These are phyloP conservation scores for Cuculus canorus DNA, from an alignment of 2,797 vertebrate genomes.

Conservation along the genomic window DNA sequence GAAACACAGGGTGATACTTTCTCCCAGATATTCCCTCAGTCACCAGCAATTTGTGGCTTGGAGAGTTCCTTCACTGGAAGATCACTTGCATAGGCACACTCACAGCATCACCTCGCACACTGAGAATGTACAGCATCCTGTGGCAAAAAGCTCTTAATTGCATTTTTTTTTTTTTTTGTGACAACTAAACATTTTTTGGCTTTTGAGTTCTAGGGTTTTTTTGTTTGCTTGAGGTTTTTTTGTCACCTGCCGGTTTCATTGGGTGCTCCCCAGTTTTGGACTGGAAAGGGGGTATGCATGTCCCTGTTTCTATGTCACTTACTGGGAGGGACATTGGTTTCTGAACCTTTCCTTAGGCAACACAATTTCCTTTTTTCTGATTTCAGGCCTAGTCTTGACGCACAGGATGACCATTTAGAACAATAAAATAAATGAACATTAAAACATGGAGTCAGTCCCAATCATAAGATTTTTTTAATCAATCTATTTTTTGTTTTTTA, in stretches of 20 bases:
- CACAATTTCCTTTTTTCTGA: neutral
- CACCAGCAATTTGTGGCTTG: neutral
- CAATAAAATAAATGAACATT: neutral
- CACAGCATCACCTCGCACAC: neutral
- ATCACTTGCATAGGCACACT: fast-evolving
- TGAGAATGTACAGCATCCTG: neutral
- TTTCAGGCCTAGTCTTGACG: neutral
- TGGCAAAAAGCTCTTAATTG: neutral
- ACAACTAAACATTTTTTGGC: neutral
- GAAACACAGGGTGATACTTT: neutral
- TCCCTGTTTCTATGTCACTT: neutral
- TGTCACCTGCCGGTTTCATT: neutral
- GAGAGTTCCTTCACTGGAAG: fast-evolving
- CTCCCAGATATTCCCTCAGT: neutral
- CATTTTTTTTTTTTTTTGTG: neutral
- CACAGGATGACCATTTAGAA: neutral
- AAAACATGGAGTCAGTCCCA: neutral
- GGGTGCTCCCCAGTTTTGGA: neutral
- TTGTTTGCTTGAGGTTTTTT: neutral
- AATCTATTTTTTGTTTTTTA: neutral
- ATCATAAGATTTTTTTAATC: neutral
- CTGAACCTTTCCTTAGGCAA: neutral
- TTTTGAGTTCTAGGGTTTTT: neutral
- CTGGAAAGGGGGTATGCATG: neutral
- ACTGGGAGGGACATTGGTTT: neutral